phyloP scores from a whole-genome alignment of 2,888 invertebrate genomes.

The Oeneis ivallda region DNA sequence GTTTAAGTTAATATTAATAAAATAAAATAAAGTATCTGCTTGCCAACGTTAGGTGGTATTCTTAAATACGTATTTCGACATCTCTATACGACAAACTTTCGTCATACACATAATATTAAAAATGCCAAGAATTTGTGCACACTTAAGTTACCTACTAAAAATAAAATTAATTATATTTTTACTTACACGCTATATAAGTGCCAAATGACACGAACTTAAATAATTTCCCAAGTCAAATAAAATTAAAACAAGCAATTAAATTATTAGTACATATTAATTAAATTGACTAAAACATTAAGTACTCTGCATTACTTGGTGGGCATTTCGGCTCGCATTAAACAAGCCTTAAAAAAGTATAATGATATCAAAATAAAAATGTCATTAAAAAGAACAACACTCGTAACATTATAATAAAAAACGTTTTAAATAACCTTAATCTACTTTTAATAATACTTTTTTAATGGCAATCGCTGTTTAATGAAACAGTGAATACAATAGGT shows the following conservation, averaged over 20 bases:
- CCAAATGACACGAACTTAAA: background rate
- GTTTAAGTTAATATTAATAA: background rate
- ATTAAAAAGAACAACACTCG: background rate
- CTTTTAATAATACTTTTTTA: conserved; percentile 26
- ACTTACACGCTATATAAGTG: background rate
- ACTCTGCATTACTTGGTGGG: conserved; percentile 14
- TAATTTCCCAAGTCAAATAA: background rate
- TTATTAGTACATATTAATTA: background rate
- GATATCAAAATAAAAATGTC: background rate
- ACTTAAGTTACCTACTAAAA: background rate
- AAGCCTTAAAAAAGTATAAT: conserved; percentile 3
- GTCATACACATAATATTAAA: background rate
- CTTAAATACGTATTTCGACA: background rate
- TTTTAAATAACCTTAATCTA: conserved; percentile 16
- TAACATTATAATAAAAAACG: background rate
- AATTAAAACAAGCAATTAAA: background rate
- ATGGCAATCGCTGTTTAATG: conserved; percentile 33
- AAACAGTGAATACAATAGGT: conserved; percentile 8
- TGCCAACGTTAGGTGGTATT: no score
- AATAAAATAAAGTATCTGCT: background rate
- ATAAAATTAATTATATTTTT: conserved; percentile 3
- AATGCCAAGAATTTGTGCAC: conserved; percentile 1
- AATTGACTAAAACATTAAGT: conserved; percentile 12
- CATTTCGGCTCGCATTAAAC: background rate
- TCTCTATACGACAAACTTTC: background rate